phyloP scores from a whole-genome alignment of 2,797 vertebrate species.

The Choloepus didactylus region DNA sequence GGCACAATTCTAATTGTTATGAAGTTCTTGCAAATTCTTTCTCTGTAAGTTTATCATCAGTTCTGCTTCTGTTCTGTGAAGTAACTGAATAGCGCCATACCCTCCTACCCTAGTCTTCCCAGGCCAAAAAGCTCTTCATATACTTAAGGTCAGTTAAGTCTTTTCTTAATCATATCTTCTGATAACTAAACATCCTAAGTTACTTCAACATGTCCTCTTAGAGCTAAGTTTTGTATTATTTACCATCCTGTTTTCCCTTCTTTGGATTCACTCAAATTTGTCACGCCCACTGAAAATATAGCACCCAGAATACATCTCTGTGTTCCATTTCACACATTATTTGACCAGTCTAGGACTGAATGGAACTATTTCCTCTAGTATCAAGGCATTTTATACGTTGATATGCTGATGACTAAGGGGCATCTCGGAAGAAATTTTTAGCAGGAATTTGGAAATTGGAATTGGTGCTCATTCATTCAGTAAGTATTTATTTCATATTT shows the following conservation, averaged over 20 bases:
- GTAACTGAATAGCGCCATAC: background rate
- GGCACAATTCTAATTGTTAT: background rate
- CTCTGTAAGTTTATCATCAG: constrained; percentile 2
- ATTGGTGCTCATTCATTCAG: background rate
- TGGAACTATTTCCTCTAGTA: background rate
- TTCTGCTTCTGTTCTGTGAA: background rate
- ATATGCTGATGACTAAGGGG: background rate
- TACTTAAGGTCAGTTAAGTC: background rate
- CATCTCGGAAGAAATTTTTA: background rate
- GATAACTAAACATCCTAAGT: background rate
- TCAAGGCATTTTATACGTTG: background rate
- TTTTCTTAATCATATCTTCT: constrained; percentile 7
- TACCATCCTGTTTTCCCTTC: background rate
- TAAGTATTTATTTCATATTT: constrained; percentile 25
- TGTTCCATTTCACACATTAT: background rate
- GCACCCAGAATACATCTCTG: background rate
- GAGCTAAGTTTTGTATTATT: background rate
- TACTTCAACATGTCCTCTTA: background rate
- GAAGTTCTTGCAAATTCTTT: background rate
- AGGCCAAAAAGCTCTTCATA: background rate
- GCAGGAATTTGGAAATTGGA: constrained; percentile 25
- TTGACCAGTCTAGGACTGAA: constrained; percentile 23
- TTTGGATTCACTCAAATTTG: background rate
- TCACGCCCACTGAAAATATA: constrained; percentile 9
- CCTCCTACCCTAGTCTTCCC: background rate